These are phyloP conservation scores for Euura lappo DNA, from an alignment of 1,140 invertebrate genomes.

Conservation along the genomic window DNA sequence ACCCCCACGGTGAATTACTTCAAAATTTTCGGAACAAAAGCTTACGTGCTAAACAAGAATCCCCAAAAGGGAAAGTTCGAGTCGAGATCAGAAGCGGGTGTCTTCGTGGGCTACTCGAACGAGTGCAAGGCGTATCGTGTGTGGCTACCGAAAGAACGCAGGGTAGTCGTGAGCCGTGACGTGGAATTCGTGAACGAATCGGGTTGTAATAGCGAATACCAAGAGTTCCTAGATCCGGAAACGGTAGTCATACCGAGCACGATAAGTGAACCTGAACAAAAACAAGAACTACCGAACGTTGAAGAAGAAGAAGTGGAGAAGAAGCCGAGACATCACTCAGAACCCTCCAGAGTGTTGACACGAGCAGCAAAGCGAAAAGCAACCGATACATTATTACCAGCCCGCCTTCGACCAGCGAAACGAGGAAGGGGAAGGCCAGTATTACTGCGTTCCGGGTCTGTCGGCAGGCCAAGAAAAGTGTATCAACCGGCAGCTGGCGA, in stretches of 20 bases:
- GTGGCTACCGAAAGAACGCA: background rate
- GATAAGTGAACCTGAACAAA: too few relatives aligned
- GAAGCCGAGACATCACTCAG: too few relatives aligned
- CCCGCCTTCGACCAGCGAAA: background rate
- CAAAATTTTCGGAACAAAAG: slow-evolving; percentile 28
- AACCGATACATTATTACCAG: too few relatives aligned
- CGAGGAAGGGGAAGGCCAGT: slow-evolving; percentile 6
- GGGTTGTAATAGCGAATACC: slow-evolving; percentile 1
- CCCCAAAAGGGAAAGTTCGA: slow-evolving; percentile 26
- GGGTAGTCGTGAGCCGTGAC: slow-evolving; percentile 14
- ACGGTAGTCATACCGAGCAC: too few relatives aligned
- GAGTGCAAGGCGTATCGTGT: slow-evolving; percentile 18
- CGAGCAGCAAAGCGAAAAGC: too few relatives aligned
- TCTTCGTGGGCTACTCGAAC: slow-evolving; percentile 10
- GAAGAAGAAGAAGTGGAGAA: too few relatives aligned
- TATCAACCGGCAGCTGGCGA: background rate
- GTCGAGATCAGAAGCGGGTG: slow-evolving; percentile 28
- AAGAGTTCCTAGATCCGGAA: background rate
- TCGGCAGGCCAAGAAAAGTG: slow-evolving; percentile 6
- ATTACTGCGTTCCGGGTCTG: background rate
- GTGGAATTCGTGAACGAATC: slow-evolving; percentile 11
- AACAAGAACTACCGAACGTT: too few relatives aligned
- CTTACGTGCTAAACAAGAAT: slow-evolving; percentile 23
- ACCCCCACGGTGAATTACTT: slow-evolving; percentile 24
- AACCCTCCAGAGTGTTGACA: too few relatives aligned